Evolutionary conservation across 2,113 vertebrate species (phyloP).

Genomic region (Aplodontia rufa): DNA sequence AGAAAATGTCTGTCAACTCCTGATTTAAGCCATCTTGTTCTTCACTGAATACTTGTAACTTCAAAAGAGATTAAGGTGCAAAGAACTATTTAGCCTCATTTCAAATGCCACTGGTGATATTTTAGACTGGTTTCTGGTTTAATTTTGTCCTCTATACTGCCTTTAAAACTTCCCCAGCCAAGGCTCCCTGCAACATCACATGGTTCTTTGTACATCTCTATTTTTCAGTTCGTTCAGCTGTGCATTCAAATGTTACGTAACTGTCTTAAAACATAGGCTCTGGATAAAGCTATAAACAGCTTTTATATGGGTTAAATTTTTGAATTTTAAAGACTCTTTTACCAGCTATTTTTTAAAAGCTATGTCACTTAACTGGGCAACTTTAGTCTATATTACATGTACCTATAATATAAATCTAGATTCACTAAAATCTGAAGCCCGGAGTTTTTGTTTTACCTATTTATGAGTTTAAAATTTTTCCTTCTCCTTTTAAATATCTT

Average conservation of each 20-base stretch:
- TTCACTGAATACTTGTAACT: background rate
- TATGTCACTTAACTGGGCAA: background rate
- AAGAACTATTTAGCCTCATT: background rate
- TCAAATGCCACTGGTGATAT: background rate
- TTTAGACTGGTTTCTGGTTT: background rate
- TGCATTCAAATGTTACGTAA: background rate
- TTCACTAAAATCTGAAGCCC: background rate
- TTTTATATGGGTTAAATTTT: background rate
- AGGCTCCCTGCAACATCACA: background rate
- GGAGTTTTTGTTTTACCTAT: background rate
- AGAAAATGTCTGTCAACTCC: background rate
- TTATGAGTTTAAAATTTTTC: background rate
- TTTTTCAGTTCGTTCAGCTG: background rate
- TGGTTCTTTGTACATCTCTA: background rate
- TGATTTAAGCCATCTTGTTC: background rate
- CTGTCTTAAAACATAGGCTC: background rate
- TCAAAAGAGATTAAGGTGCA: background rate
- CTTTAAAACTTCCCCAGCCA: background rate
- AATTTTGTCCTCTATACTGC: background rate
- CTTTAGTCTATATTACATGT: background rate
- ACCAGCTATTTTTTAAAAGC: background rate
- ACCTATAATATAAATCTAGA: background rate
- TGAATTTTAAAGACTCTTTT: slow-evolving; percentile 32
- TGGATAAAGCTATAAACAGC: background rate
- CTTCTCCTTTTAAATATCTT: background rate